These are phyloP conservation scores for mouse (Mus musculus) DNA, from an alignment of 2,113 vertebrate genomes.

Conservation along the genomic window GRCm39 chr10:34417001-34417500, in stretches of 20 bases:
- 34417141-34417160: neutral
- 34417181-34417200: neutral
- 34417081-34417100: neutral
- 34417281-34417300: neutral
- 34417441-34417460: neutral
- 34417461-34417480: neutral
- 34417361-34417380: neutral
- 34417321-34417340: neutral
- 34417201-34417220: neutral
- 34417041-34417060: constrained; percentile 31
- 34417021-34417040: neutral
- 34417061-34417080: neutral
- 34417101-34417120: constrained; percentile 59
- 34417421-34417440: neutral
- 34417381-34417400: neutral
- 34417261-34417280: neutral
- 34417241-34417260: neutral
- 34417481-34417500: neutral
- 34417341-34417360: neutral
- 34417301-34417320: neutral
- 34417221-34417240: neutral
- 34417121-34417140: neutral
- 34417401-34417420: constrained; percentile 7
- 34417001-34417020: neutral
- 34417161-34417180: neutral